Percentiles rank a stretch among this genome's conserved stretches.
Conservation (phyloP, 2,113 vertebrate species). For the Oreochromis aureus region DNA sequence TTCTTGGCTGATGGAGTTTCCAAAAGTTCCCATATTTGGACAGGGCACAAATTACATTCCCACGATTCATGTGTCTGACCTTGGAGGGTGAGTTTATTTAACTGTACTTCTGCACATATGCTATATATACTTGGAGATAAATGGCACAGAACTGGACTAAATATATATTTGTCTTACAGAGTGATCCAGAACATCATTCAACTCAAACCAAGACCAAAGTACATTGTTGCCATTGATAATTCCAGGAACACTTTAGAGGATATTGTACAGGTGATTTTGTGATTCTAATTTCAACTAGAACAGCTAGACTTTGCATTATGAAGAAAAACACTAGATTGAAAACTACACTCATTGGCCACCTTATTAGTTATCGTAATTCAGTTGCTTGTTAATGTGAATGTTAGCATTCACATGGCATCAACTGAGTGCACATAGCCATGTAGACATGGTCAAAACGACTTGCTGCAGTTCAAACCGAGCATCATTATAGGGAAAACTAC, state of each 20-base stretch:
- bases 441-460: neutral
- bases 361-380: neutral
- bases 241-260: conserved; percentile 79
- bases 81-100: conserved; percentile 73
- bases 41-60: conserved; percentile 82
- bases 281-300: neutral
- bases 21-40: conserved; percentile 82
- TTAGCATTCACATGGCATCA: neutral
- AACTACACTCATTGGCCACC: neutral
- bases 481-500: neutral
- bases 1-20: conserved; percentile 80
- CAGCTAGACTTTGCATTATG: neutral
- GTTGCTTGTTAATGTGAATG: neutral
- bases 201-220: conserved; percentile 73
- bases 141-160: neutral
- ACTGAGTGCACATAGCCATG: neutral
- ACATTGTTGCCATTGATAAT: conserved; percentile 84
- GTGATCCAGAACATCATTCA: conserved; percentile 85
- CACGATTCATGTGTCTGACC: conserved; percentile 85
- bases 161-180: conserved; percentile 62
- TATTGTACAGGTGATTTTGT: conserved; percentile 76
- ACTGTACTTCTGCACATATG: neutral
- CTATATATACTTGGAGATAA: neutral
- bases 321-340: neutral
- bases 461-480: neutral